These are phyloP conservation scores for Harpagifer antarcticus DNA, from an alignment of 2,797 vertebrate genomes.

Conservation along the genomic window DNA sequence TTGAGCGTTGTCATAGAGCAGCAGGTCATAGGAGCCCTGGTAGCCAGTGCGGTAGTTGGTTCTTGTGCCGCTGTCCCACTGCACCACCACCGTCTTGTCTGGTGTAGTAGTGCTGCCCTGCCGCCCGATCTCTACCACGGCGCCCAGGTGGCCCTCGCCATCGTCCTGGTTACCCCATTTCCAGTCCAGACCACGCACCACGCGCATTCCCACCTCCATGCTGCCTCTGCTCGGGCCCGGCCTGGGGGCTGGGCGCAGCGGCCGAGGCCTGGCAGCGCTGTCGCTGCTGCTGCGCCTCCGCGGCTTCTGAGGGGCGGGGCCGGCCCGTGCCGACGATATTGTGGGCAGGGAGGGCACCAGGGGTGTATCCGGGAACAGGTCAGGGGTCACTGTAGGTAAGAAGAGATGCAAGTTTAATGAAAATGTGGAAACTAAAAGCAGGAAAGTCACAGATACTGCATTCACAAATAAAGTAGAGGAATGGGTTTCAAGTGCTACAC, in stretches of 20 bases:
- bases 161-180: conserved; percentile 98
- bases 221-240: conserved; percentile 77
- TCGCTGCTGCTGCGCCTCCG: conserved; percentile 67
- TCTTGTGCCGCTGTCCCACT: conserved; percentile 97
- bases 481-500: neutral
- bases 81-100: conserved; percentile 97
- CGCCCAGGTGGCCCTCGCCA: conserved; percentile 94
- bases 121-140: conserved; percentile 97
- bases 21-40: conserved; percentile 95
- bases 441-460: neutral
- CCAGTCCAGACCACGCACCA: conserved; percentile 97
- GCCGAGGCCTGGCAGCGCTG: conserved; percentile 72
- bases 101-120: conserved; percentile 97
- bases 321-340: conserved; percentile 55
- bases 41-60: conserved; percentile 98
- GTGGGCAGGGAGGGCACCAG: conserved; percentile 74
- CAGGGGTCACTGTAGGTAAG: conserved; percentile 77
- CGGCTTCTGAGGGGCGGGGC: conserved; percentile 58
- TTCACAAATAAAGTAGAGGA: neutral
- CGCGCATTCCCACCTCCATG: conserved; percentile 99
- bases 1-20: conserved; percentile 97
- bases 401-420: conserved; percentile 5
- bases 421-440: neutral
- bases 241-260: conserved; percentile 57
- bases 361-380: conserved; percentile 81